Evolutionary conservation across 2,888 invertebrate species (phyloP).

Genomic region (Beris morrisii): DNA sequence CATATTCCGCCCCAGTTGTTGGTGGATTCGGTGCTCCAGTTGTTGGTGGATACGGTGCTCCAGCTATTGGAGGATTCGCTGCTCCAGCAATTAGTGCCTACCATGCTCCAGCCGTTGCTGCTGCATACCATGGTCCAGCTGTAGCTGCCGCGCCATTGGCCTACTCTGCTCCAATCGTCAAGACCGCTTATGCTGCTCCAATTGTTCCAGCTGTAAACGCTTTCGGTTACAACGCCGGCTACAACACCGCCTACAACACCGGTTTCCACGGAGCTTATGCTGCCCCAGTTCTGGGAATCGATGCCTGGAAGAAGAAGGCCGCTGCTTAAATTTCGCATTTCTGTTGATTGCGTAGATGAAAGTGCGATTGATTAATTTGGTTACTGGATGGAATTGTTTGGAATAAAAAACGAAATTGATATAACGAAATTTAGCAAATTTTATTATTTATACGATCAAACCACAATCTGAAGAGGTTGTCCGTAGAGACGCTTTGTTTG

Average conservation of each 20-base stretch:
- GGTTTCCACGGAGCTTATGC: conserved; percentile 1
- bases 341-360: too few relatives aligned
- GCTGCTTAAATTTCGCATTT: neutral
- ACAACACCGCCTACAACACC: too few relatives aligned
- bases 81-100: neutral
- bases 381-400: too few relatives aligned
- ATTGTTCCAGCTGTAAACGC: conserved; percentile 1
- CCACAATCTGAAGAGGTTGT: too few relatives aligned
- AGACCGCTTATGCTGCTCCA: neutral
- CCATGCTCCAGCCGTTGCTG: neutral
- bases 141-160: neutral
- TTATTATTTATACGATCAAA: too few relatives aligned
- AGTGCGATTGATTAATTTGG: too few relatives aligned
- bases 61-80: too few relatives aligned
- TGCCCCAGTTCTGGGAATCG: conserved; percentile 2
- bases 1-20: conserved; percentile 1
- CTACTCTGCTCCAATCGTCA: neutral
- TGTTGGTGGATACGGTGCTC: conserved; percentile 4
- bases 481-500: too few relatives aligned
- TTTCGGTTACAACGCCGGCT: too few relatives aligned
- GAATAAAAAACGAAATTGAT: too few relatives aligned
- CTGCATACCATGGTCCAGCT: neutral
- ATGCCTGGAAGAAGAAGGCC: conserved; percentile 15
- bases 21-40: conserved; percentile 12
- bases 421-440: too few relatives aligned